Conservation (phyloP, 2,797 vertebrate genomes). For the Melanotaenia trifasciata region DNA sequence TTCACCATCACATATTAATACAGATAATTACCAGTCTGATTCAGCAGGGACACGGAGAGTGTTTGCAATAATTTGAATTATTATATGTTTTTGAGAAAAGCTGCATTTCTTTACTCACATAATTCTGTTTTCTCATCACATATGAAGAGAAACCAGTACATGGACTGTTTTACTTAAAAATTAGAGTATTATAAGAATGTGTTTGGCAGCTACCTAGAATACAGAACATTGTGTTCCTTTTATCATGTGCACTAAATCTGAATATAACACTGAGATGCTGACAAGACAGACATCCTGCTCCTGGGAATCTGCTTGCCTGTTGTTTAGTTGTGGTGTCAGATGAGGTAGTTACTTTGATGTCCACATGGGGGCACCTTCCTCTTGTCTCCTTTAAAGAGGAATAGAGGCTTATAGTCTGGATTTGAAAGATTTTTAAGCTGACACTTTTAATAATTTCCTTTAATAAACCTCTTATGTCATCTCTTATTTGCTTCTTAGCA, state of each 20-base stretch:
- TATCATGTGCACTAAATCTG: slow-evolving; percentile 42
- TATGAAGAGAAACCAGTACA: slow-evolving; percentile 2
- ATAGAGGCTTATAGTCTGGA: slow-evolving; percentile 21
- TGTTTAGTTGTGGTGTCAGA: slow-evolving; percentile 50
- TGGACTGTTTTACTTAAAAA: not conserved
- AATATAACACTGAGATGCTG: slow-evolving; percentile 38
- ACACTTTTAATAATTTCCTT: slow-evolving; percentile 23
- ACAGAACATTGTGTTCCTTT: slow-evolving; percentile 40
- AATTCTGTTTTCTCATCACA: slow-evolving; percentile 10
- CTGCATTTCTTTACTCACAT: not conserved
- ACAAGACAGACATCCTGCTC: slow-evolving; percentile 41
- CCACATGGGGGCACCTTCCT: slow-evolving; percentile 73
- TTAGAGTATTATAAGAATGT: slow-evolving; percentile 13
- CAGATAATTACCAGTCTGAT: slow-evolving; percentile 30
- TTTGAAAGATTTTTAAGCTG: slow-evolving; percentile 19
- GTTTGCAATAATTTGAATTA: slow-evolving; percentile 14
- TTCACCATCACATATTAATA: slow-evolving; percentile 31
- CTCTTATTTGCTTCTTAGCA: slow-evolving; percentile 18
- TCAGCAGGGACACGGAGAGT: slow-evolving; percentile 31
- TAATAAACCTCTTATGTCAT: slow-evolving; percentile 22
- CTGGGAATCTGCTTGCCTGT: slow-evolving; percentile 39
- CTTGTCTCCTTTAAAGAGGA: slow-evolving; percentile 21
- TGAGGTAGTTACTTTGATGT: slow-evolving; percentile 53
- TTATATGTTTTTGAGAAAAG: slow-evolving; percentile 20
- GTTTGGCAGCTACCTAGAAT: slow-evolving; percentile 23